phyloP scores from a whole-genome alignment of 2,113 vertebrate species.

The Paradoxurus hermaphroditus region DNA sequence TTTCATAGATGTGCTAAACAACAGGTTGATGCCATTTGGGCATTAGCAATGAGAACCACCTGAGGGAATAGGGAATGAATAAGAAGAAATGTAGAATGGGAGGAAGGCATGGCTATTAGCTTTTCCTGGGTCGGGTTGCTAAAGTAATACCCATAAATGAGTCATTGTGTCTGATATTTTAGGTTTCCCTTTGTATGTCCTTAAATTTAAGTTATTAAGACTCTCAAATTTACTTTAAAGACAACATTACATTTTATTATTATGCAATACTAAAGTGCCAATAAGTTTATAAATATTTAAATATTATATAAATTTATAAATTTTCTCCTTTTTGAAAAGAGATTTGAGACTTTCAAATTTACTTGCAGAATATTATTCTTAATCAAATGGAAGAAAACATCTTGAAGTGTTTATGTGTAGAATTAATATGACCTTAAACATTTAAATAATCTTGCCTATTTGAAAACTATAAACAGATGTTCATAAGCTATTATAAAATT shows the following conservation, averaged over 20 bases:
- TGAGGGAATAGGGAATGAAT: slow-evolving; percentile 83
- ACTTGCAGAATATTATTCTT: slow-evolving; percentile 1
- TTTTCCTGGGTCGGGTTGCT: slow-evolving; percentile 23
- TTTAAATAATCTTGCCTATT: slow-evolving; percentile 48
- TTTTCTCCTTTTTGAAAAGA: slow-evolving; percentile 5
- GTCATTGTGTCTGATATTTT: slow-evolving; percentile 46
- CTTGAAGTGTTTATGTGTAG: not conserved
- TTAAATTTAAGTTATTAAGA: not conserved
- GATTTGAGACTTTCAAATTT: slow-evolving; percentile 27
- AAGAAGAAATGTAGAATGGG: slow-evolving; percentile 55
- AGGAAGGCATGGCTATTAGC: slow-evolving; percentile 49
- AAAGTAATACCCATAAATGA: slow-evolving; percentile 51
- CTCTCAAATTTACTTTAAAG: slow-evolving; percentile 26
- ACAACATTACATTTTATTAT: not conserved
- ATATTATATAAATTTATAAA: slow-evolving; percentile 12
- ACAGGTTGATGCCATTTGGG: slow-evolving; percentile 87
- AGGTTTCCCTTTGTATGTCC: not conserved
- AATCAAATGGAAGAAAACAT: slow-evolving; percentile 26
- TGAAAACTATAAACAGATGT: slow-evolving; percentile 11
- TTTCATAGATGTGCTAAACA: slow-evolving; percentile 82
- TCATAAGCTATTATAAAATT: slow-evolving; percentile 31
- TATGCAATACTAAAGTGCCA: not conserved
- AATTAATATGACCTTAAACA: slow-evolving; percentile 41
- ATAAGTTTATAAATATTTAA: slow-evolving; percentile 27
- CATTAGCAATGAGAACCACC: slow-evolving; percentile 80